Conservation (phyloP, 2,797 vertebrate species). For the Liparis tanakae region DNA sequence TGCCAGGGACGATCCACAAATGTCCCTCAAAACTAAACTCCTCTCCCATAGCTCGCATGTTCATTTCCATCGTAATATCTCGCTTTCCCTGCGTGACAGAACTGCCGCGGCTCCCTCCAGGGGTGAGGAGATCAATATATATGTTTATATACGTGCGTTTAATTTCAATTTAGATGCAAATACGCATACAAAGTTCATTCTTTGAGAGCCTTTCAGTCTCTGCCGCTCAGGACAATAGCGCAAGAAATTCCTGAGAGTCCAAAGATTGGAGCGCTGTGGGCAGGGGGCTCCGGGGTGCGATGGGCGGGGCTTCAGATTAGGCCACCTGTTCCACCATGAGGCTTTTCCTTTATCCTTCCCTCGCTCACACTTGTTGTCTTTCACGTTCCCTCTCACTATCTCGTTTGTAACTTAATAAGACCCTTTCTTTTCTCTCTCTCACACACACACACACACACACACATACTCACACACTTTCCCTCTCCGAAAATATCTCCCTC, state of each 20-base stretch:
- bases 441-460: constrained; percentile 1
- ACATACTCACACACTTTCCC: constrained; percentile 43
- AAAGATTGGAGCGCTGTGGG: constrained; percentile 46
- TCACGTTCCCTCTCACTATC: constrained; percentile 63
- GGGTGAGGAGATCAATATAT: constrained; percentile 11
- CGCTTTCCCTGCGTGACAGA: background rate
- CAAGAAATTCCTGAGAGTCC: constrained; percentile 68
- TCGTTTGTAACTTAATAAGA: constrained; percentile 61
- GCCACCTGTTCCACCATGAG: constrained; percentile 79
- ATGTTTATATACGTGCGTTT: constrained; percentile 25
- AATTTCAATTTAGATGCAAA: constrained; percentile 56
- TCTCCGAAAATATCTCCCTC: constrained; percentile 58
- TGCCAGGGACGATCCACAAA: constrained; percentile 13
- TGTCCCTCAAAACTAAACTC: constrained; percentile 15
- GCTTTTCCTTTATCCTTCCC: constrained; percentile 58
- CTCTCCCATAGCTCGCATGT: constrained; percentile 1
- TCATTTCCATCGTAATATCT: constrained; percentile 15
- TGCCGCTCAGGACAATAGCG: constrained; percentile 46
- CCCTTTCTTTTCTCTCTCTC: constrained; percentile 30
- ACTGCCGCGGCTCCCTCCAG: constrained; percentile 30
- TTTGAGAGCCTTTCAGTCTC: constrained; percentile 18
- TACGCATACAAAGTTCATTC: constrained; percentile 13
- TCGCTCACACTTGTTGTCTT: constrained; percentile 56
- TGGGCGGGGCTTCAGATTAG: constrained; percentile 71
- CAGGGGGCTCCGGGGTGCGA: constrained; percentile 38